Percentiles rank a stretch among this genome's conserved stretches.
Evolutionary conservation across 2,113 vertebrate genomes (phyloP).

Genomic region (Maccullochella peelii): DNA sequence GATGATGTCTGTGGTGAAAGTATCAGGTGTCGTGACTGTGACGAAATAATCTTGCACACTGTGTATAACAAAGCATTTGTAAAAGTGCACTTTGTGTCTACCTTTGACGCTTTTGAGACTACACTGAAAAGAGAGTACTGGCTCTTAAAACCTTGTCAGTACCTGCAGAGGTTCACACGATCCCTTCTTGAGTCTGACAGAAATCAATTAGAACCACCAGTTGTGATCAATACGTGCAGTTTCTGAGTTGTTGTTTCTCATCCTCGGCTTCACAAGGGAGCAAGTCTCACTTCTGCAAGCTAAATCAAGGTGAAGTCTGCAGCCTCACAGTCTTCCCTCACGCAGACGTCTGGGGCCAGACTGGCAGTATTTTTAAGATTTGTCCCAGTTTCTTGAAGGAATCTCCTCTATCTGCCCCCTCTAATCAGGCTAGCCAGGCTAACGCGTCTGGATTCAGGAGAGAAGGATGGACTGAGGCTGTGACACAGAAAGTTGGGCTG

Average conservation of each 20-base stretch:
- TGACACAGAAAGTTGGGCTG: conserved; percentile 14
- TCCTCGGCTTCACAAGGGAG: background rate
- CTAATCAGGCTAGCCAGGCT: conserved; percentile 49
- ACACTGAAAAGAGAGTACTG: background rate
- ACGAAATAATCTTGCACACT: background rate
- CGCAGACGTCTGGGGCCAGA: conserved; percentile 45
- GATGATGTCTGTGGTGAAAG: background rate
- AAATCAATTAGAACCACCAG: background rate
- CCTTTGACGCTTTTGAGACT: background rate
- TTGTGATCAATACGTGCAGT: background rate
- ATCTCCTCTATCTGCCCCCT: conserved; percentile 45
- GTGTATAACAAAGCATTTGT: background rate
- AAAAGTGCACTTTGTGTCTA: background rate
- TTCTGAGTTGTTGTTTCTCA: background rate
- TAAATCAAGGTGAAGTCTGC: conserved; percentile 49
- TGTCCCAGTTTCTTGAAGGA: conserved; percentile 66
- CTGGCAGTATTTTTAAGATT: conserved; percentile 37
- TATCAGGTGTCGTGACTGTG: background rate
- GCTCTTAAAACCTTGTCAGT: background rate
- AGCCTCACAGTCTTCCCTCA: conserved; percentile 25
- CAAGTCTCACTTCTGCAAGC: conserved; percentile 5
- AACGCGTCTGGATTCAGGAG: background rate
- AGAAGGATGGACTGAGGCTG: conserved; percentile 13
- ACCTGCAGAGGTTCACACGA: background rate
- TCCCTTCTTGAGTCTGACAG: background rate